Percentiles rank a stretch among this genome's conserved stretches.
phyloP scores from a whole-genome alignment of 2,797 vertebrate species.

The Scomberomorus guttatus region DNA sequence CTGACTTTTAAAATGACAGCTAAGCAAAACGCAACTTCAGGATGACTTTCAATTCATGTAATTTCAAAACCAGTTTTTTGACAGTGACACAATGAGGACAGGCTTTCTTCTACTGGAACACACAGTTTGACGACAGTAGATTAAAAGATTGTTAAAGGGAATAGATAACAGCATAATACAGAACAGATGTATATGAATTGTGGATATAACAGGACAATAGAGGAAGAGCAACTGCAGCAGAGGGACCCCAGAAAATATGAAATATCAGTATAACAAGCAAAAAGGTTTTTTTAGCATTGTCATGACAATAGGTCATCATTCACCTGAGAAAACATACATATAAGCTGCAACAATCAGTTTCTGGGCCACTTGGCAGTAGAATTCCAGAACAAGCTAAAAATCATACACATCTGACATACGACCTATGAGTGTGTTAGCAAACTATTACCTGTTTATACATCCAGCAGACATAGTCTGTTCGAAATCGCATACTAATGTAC shows the following conservation, averaged over 20 bases:
- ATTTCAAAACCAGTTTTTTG: conserved; percentile 38
- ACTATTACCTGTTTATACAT: too few relatives aligned
- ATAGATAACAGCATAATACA: conserved; percentile 18
- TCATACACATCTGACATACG: too few relatives aligned
- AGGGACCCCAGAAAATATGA: not conserved
- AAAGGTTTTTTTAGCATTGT: too few relatives aligned
- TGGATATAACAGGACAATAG: not conserved
- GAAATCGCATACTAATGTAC: too few relatives aligned
- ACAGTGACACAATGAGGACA: conserved; percentile 66
- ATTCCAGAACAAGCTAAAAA: too few relatives aligned
- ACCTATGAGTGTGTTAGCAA: too few relatives aligned
- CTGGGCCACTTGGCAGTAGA: too few relatives aligned
- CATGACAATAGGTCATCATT: too few relatives aligned
- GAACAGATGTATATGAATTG: conserved; percentile 12
- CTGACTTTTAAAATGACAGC: conserved; percentile 48
- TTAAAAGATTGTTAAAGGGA: conserved; percentile 35
- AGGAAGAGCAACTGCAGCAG: not conserved
- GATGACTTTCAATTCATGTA: conserved; percentile 36
- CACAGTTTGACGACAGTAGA: conserved; percentile 22
- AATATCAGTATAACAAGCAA: not conserved
- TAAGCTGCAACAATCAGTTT: too few relatives aligned
- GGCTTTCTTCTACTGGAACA: conserved; percentile 17
- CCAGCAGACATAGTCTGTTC: too few relatives aligned
- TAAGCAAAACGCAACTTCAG: conserved; percentile 40
- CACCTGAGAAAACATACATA: too few relatives aligned